These are phyloP conservation scores for Erythrocercus mccallii DNA, from an alignment of 2,113 vertebrate species.

Conservation along the genomic window DNA sequence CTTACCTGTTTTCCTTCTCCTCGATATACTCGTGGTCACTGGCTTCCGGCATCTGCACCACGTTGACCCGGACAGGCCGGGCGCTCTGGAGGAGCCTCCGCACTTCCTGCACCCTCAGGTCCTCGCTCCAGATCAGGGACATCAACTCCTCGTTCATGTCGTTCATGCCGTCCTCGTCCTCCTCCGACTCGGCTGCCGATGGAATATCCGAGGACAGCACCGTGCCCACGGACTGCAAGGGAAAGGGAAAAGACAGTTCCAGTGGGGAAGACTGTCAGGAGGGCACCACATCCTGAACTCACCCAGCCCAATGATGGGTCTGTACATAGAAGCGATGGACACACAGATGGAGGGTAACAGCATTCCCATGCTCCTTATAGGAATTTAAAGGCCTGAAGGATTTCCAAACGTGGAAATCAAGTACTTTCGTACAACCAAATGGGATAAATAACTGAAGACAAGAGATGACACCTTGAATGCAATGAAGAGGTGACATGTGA, in stretches of 20 bases:
- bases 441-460: background rate
- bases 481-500: background rate
- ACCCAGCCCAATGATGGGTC: background rate
- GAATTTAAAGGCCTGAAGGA: background rate
- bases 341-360: rapidly evolving
- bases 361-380: background rate
- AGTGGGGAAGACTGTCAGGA: background rate
- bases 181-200: slow-evolving; percentile 84
- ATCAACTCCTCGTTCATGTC: slow-evolving; percentile 94
- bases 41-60: slow-evolving; percentile 92
- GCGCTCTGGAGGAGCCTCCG: slow-evolving; percentile 94
- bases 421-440: background rate
- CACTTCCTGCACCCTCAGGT: slow-evolving; percentile 92
- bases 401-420: background rate
- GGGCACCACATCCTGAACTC: background rate
- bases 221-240: slow-evolving; percentile 77
- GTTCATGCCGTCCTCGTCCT: slow-evolving; percentile 97
- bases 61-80: slow-evolving; percentile 89
- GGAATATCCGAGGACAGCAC: slow-evolving; percentile 84
- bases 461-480: background rate
- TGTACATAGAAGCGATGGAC: background rate
- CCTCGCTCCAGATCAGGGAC: slow-evolving; percentile 93
- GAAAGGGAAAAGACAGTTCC: background rate
- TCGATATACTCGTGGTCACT: slow-evolving; percentile 98
- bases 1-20: slow-evolving; percentile 95